These are phyloP conservation scores for Sitta carolinensis DNA, from an alignment of 2,797 vertebrate genomes.

Conservation along the genomic window DNA sequence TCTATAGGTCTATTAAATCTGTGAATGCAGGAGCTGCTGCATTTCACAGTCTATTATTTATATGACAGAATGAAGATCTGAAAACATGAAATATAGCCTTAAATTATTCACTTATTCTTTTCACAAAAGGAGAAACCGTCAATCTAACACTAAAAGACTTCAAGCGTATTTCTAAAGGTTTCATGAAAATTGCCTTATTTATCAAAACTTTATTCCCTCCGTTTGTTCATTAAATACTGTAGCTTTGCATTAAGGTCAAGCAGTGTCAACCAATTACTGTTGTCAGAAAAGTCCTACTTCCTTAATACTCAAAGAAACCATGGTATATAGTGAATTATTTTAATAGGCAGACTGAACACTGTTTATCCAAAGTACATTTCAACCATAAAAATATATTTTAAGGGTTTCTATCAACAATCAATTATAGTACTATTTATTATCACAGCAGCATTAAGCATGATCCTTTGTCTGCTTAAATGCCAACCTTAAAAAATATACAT, in stretches of 20 bases:
- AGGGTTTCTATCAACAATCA: constrained; percentile 70
- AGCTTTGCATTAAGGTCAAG: constrained; percentile 73
- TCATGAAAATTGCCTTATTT: constrained; percentile 74
- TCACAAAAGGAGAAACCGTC: constrained; percentile 68
- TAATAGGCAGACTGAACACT: constrained; percentile 71
- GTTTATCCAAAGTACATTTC: constrained; percentile 67
- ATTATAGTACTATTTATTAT: constrained; percentile 65
- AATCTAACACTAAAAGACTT: constrained; percentile 73
- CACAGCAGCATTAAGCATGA: constrained; percentile 56
- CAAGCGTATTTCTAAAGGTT: constrained; percentile 70
- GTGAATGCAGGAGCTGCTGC: constrained; percentile 42
- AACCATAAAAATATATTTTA: constrained; percentile 69
- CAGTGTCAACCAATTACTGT: constrained; percentile 75
- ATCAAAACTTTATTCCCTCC: constrained; percentile 73
- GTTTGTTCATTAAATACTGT: constrained; percentile 76
- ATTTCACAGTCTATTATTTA: constrained; percentile 71
- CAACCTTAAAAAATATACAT: constrained; percentile 33
- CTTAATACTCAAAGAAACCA: constrained; percentile 67
- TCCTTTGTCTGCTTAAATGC: constrained; percentile 54
- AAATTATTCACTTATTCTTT: constrained; percentile 76
- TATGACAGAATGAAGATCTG: constrained; percentile 69
- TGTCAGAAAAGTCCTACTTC: constrained; percentile 59
- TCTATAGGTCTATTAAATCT: constrained; percentile 50
- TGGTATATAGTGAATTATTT: constrained; percentile 69
- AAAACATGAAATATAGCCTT: constrained; percentile 75